Percentiles rank a stretch among this genome's conserved stretches.
Evolutionary conservation across 2,113 vertebrate genomes (phyloP).

Genomic region (Piliocolobus tephrosceles): DNA sequence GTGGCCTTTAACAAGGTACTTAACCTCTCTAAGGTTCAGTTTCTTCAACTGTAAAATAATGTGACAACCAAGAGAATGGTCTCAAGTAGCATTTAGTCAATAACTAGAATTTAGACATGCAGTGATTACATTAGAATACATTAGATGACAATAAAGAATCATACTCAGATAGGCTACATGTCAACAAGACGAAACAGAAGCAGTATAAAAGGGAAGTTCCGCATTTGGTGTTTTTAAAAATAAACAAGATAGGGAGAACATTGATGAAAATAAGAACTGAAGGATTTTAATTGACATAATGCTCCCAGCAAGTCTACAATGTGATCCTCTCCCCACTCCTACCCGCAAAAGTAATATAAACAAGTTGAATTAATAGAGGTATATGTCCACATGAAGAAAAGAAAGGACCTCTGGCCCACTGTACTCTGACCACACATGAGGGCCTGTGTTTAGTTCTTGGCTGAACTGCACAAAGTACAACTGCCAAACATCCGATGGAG

Average conservation of each 20-base stretch:
- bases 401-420: not conserved
- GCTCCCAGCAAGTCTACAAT: not conserved
- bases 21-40: not conserved
- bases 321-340: not conserved
- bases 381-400: not conserved
- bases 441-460: not conserved
- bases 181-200: conserved; percentile 6
- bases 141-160: not conserved
- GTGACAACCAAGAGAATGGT: not conserved
- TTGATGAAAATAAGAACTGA: not conserved
- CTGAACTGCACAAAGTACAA: not conserved
- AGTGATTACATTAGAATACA: not conserved
- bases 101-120: not conserved
- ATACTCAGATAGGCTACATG: not conserved
- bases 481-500: not conserved
- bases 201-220: not conserved
- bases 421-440: not conserved
- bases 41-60: conserved; percentile 22
- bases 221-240: conserved; percentile 23
- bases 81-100: not conserved
- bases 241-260: not conserved
- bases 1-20: not conserved
- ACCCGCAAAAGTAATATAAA: not conserved
- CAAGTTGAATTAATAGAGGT: not conserved
- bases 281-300: not conserved